These are phyloP conservation scores for Pyxicephalus adspersus DNA, from an alignment of 2,113 vertebrate species.

Conservation along the genomic window DNA sequence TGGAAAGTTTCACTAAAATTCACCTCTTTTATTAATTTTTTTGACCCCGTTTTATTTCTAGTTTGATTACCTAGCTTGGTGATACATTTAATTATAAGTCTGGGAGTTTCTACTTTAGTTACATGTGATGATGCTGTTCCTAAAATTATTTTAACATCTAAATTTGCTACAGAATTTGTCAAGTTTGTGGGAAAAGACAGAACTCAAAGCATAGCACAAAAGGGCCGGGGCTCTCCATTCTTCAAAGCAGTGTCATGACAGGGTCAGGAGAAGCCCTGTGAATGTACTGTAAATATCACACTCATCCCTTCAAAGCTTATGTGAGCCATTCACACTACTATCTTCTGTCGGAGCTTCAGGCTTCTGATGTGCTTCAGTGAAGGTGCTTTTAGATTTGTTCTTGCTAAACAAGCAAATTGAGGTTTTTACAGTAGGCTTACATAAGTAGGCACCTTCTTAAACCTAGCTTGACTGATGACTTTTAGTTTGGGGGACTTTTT, in stretches of 20 bases:
- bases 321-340: neutral
- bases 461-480: too few species aligned
- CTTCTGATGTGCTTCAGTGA: neutral
- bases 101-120: too few species aligned
- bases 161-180: neutral
- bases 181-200: conserved; percentile 11
- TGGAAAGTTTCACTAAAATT: too few species aligned
- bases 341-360: neutral
- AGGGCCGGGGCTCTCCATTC: neutral
- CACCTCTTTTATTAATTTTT: too few species aligned
- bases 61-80: too few species aligned
- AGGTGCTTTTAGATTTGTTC: neutral
- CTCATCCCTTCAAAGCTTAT: conserved; percentile 24
- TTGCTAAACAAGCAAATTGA: neutral
- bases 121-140: too few species aligned
- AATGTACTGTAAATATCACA: conserved; percentile 27
- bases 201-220: neutral
- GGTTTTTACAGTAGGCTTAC: too few species aligned
- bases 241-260: neutral
- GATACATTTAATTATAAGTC: too few species aligned
- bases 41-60: too few species aligned
- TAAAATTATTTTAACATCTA: neutral
- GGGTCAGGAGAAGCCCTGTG: conserved; percentile 28
- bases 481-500: too few species aligned
- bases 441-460: too few species aligned